Evolutionary conservation across 2,113 vertebrate genomes (phyloP).

Genomic region (Pygoscelis antarcticus): DNA sequence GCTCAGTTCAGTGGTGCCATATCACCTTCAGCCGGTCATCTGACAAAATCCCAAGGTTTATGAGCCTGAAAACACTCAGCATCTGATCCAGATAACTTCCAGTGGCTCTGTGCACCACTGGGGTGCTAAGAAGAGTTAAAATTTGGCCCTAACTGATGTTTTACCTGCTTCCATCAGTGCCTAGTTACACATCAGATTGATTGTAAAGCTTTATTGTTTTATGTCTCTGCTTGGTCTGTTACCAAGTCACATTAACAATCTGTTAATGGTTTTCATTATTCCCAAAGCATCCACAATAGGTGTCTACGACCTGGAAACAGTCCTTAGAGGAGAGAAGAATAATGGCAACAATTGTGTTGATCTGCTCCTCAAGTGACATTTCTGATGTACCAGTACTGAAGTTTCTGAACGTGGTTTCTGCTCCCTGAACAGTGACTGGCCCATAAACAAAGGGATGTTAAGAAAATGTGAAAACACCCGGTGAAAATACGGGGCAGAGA

Average conservation of each 20-base stretch:
- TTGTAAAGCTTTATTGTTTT: constrained; percentile 71
- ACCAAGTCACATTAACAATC: constrained; percentile 72
- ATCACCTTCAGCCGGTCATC: not conserved
- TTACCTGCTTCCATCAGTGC: constrained; percentile 25
- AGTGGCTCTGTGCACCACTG: not conserved
- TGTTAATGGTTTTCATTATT: constrained; percentile 72
- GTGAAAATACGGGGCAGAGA: not conserved
- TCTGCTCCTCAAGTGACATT: constrained; percentile 52
- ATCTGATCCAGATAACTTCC: not conserved
- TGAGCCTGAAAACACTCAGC: not conserved
- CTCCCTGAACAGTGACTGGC: not conserved
- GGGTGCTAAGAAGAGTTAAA: constrained; percentile 1
- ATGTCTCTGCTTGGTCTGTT: constrained; percentile 63
- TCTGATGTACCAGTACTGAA: not conserved
- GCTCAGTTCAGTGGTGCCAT: not conserved
- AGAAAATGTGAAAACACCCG: not conserved
- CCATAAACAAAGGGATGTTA: not conserved
- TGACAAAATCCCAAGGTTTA: not conserved
- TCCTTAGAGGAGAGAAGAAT: constrained; percentile 48
- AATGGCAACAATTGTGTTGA: constrained; percentile 14
- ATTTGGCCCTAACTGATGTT: not conserved
- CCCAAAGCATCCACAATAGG: constrained; percentile 63
- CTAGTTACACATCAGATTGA: constrained; percentile 63
- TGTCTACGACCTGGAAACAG: constrained; percentile 59
- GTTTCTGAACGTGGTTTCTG: not conserved